phyloP scores from a whole-genome alignment of 2,113 vertebrate species.

The Neolamprologus kungweensis region DNA sequence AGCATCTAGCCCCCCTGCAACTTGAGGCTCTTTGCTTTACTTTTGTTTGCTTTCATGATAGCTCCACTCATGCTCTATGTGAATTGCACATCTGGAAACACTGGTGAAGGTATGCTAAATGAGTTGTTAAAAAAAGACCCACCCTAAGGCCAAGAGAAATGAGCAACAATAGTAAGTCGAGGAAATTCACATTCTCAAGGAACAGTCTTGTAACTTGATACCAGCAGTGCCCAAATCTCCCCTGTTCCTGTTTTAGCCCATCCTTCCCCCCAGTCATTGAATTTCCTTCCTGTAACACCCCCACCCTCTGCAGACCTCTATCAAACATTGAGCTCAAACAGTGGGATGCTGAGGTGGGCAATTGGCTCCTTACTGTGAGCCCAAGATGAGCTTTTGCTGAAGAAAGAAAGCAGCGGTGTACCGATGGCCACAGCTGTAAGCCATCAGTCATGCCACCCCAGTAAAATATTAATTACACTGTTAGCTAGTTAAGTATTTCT shows the following conservation, averaged over 20 bases:
- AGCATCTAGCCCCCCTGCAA: conserved; percentile 1
- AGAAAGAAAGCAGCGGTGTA: not conserved
- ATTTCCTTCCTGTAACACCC: conserved; percentile 33
- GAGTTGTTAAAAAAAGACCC: conserved; percentile 31
- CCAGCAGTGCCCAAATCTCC: not conserved
- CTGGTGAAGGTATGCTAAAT: conserved; percentile 55
- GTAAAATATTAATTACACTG: conserved; percentile 41
- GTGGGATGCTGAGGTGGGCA: conserved; percentile 30
- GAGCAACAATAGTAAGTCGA: not conserved
- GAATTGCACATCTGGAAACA: conserved; percentile 63
- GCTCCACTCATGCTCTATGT: conserved; percentile 5
- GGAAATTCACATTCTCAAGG: not conserved
- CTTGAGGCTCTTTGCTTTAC: not conserved
- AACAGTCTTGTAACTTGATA: conserved; percentile 50
- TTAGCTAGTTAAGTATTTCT: conserved; percentile 19
- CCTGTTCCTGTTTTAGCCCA: conserved; percentile 20
- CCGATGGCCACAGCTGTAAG: conserved; percentile 28
- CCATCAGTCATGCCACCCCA: not conserved
- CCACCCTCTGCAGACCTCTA: not conserved
- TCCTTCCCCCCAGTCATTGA: not conserved
- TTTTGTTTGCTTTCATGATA: conserved; percentile 3
- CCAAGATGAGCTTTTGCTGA: conserved; percentile 30
- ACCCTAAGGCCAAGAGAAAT: conserved; percentile 16
- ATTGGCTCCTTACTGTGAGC: conserved; percentile 42
- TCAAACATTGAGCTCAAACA: conserved; percentile 45